Evolutionary conservation across 2,888 invertebrate species (phyloP), one percentile per base, ranked within the genome.

Genomic region (Philhelius pedissequus): DNA sequence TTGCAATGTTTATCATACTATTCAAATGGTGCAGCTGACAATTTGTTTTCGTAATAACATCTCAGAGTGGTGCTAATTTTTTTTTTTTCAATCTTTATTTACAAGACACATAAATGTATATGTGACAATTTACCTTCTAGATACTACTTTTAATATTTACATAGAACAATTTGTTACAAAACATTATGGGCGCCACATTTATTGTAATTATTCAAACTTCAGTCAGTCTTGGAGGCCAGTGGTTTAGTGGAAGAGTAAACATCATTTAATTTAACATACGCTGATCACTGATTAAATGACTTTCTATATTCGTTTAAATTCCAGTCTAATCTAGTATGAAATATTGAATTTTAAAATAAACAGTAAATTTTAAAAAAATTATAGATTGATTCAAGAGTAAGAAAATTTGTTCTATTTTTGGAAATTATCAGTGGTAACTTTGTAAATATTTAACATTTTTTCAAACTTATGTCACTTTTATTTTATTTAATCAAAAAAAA

Each of bases 1-100:
- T 64, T 32, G 64, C 64, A 64, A 64, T 64, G 9, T 64, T 64
- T 30, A 22, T 2, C 18, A 62, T 18, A 3, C 27, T 18, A n/a
- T 1, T 27, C n/a, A n/a, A 48, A 64, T n/a, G n/a, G 32, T 22
- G 64, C 45, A 64, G 1, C n/a, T 48, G 22, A 64, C 13, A 45
- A 30, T 20, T 64, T 48, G n/a, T 25, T 48, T 48, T 48, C 64
- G 43, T 62, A 27, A 62, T n/a, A 22, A 64, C 8, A 64, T 64
- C 48, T 48, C 64, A 48, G 32, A n/a, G 18, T 48, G 22, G 64
- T 64, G 64, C 64, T 64, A 64, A 64, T 64, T 64, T 48, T 35
- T n/a, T 35, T n/a, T n/a, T 0, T 13, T 22, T 43, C 48, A 64
- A 64, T 2, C 32, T 11, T 38, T 40, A n/a, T 35, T 32, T 22